Conservation (phyloP, 2,797 vertebrate genomes). For the Calcarius lapponicus region DNA sequence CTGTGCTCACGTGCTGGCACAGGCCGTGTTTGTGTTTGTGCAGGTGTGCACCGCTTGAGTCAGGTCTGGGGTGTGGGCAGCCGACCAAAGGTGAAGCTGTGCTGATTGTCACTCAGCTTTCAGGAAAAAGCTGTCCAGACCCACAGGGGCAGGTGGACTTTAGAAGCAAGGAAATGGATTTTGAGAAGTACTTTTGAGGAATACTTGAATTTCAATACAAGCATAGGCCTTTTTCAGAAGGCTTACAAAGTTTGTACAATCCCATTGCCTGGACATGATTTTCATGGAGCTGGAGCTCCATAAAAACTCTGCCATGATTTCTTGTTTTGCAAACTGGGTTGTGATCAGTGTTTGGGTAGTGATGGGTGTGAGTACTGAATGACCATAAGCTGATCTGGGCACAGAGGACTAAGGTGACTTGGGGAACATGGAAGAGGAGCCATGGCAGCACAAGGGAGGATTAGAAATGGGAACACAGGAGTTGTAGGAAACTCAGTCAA, state of each 20-base stretch:
- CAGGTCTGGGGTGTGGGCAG: not conserved
- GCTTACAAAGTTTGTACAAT: not conserved
- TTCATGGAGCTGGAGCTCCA: not conserved
- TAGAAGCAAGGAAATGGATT: not conserved
- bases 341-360: not conserved
- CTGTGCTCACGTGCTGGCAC: not conserved
- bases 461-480: not conserved
- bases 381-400: not conserved
- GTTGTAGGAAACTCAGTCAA: not conserved
- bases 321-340: not conserved
- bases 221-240: not conserved
- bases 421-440: not conserved
- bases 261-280: not conserved
- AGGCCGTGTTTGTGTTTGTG: not conserved
- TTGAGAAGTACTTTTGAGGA: not conserved
- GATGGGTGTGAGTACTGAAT: not conserved
- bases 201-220: not conserved
- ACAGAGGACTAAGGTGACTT: not conserved
- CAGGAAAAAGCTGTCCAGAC: not conserved
- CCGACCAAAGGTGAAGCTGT: not conserved
- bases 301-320: not conserved
- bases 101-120: not conserved
- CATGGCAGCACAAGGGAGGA: fast-evolving
- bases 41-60: fast-evolving
- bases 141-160: not conserved